Conservation (phyloP, 2,113 vertebrate species). For the Petromus typicus region DNA sequence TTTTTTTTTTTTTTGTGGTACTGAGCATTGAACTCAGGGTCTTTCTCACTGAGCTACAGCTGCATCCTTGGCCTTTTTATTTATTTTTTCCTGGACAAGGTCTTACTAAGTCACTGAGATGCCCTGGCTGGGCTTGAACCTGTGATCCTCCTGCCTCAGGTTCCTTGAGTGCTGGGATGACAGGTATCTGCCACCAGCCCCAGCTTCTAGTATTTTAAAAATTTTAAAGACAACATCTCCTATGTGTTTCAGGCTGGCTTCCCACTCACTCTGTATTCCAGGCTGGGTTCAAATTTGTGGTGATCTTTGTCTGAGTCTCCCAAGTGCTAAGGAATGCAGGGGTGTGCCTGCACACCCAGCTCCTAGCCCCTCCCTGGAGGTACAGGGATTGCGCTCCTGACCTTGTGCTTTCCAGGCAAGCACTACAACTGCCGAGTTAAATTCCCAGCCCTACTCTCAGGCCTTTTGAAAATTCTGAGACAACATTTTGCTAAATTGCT, state of each 20-base stretch:
- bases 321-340: neutral
- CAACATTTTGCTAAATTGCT: neutral
- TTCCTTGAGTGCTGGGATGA: neutral
- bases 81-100: too few relatives aligned
- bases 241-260: neutral
- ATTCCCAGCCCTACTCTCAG: neutral
- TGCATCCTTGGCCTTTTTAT: too few relatives aligned
- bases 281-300: neutral
- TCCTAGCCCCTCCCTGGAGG: neutral
- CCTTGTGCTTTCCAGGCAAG: too few relatives aligned
- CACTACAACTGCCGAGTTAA: too few relatives aligned
- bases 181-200: neutral
- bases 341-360: neutral
- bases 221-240: neutral
- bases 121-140: neutral
- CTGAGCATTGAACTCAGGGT: too few relatives aligned
- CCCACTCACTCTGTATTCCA: neutral
- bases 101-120: neutral
- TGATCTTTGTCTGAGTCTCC: neutral
- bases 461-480: neutral
- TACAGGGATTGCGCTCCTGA: too few relatives aligned
- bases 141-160: neutral
- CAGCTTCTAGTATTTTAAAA: neutral
- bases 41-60: too few relatives aligned
- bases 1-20: too few relatives aligned